A percentile compares a stretch with the other conserved stretches of the same genome.
Conservation (phyloP, 1,140 invertebrate genomes). For the Acromyrmex heyeri region DNA sequence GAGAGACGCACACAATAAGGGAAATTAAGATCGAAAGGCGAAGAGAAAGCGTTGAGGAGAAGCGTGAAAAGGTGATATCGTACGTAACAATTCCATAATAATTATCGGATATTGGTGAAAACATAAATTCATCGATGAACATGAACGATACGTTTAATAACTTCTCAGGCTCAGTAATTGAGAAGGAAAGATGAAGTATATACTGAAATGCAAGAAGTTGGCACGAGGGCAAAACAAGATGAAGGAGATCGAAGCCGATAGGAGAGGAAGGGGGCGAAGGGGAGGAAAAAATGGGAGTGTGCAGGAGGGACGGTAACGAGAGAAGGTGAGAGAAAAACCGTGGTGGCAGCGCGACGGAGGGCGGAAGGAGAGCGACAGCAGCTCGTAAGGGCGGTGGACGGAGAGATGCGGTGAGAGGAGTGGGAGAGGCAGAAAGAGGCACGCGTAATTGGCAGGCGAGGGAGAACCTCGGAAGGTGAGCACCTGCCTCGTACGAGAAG, state of each 20-base stretch:
- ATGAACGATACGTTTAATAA: not conserved
- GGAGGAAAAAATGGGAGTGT: slow-evolving; percentile 18
- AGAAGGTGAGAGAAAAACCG: slow-evolving; percentile 38
- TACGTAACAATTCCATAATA: not conserved
- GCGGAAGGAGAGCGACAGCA: slow-evolving; percentile 32
- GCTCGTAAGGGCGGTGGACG: slow-evolving; percentile 39
- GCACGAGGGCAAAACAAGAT: slow-evolving; percentile 43
- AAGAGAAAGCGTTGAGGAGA: not conserved
- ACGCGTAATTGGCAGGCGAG: slow-evolving; percentile 84
- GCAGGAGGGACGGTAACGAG: slow-evolving; percentile 29
- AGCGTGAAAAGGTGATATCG: not conserved
- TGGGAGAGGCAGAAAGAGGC: slow-evolving; percentile 82
- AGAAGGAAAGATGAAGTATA: slow-evolving; percentile 41
- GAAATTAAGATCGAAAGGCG: slow-evolving; percentile 11
- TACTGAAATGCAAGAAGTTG: slow-evolving; percentile 54
- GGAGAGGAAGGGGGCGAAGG: not conserved
- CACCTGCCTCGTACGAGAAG: slow-evolving; percentile 79
- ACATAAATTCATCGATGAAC: not conserved
- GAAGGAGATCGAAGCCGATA: slow-evolving; percentile 37
- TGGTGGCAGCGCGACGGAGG: not conserved
- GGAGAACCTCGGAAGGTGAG: slow-evolving; percentile 73
- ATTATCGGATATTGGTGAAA: not conserved
- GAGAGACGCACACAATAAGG: not conserved
- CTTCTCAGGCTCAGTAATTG: slow-evolving; percentile 20
- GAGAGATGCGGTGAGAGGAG: slow-evolving; percentile 32